Evolutionary conservation across 2,888 invertebrate species (phyloP), one percentile per base, ranked within the genome.

Genomic region (Pollenia amentaria): DNA sequence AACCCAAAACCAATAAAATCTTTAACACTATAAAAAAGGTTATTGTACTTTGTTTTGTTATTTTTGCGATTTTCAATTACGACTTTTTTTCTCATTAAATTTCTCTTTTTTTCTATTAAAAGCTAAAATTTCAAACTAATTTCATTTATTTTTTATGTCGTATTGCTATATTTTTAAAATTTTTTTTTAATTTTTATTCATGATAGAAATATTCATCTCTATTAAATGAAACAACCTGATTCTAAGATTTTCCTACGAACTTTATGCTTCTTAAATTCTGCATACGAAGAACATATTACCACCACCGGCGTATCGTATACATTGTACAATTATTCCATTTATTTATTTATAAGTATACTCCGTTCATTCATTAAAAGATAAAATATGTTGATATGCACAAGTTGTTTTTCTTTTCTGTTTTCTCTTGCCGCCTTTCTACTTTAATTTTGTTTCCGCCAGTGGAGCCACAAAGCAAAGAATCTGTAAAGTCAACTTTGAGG

Each of bases 281-380:
- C 10, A 14, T 14, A 48, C 2, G 29, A 46, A 42, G 18, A n/a
- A n/a, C n/a, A n/a, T 14, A 18, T 44, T 42, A 40, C 12, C 12
- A n/a, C 12, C 16, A 29, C 16, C 57, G 14, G 14, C 18, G 8
- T 44, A 21, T 65, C 9, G 38, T 60, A 3, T 29, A 57, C 46
- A 9, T 29, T 29, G 29, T 21, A 44, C 48, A 12, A 29, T 53
- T 55, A 57, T 53, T 48, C 38, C 55, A 65, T 77, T 67, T 57
- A 60, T 69, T 60, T 48, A 48, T 46, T 77, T 55, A 8, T 16
- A 60, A 57, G 21, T 46, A 60, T 12, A 21, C n/a, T 67, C 21
- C 55, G 29, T 51, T 67, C 57, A 75, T 67, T 81, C 55, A 64
- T 72, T 64, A 81, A 81, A 73, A 73, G 73, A 81, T 81, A 60